These are phyloP conservation scores for Leuciscus idus DNA, from an alignment of 2,113 vertebrate genomes.

Conservation along the genomic window DNA sequence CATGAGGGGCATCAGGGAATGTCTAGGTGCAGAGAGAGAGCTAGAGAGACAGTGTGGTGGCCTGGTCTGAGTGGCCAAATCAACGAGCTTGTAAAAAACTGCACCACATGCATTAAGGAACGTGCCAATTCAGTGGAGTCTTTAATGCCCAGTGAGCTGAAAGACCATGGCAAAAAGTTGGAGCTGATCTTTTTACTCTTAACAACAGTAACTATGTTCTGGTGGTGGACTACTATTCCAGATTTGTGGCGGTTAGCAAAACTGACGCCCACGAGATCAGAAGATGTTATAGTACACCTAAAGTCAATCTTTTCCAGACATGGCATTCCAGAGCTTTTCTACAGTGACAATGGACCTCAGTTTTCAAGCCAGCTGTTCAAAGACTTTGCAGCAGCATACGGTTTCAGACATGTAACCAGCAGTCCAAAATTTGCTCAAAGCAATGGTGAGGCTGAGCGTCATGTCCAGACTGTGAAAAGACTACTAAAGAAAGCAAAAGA, in stretches of 20 bases:
- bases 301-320: conserved; percentile 13
- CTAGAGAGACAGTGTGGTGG: no score
- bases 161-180: no score
- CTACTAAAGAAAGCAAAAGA: no score
- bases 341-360: background rate
- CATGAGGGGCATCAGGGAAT: no score
- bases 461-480: background rate
- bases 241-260: conserved; percentile 2
- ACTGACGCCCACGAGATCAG: background rate
- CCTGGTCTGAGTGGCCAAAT: no score
- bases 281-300: conserved; percentile 30
- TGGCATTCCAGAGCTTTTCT: background rate
- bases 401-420: conserved; percentile 1
- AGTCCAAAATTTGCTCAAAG: conserved; percentile 21
- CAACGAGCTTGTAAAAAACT: no score
- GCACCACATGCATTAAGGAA: no score
- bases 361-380: background rate
- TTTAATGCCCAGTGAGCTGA: no score
- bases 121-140: no score
- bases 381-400: background rate
- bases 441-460: conserved; percentile 21
- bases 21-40: no score
- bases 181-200: no score
- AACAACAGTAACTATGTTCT: no score
- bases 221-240: conserved; percentile 41